Evolutionary conservation across 2,113 vertebrate species (phyloP), one percentile per base, ranked within the genome.

Genomic region (Nibea coibor): DNA sequence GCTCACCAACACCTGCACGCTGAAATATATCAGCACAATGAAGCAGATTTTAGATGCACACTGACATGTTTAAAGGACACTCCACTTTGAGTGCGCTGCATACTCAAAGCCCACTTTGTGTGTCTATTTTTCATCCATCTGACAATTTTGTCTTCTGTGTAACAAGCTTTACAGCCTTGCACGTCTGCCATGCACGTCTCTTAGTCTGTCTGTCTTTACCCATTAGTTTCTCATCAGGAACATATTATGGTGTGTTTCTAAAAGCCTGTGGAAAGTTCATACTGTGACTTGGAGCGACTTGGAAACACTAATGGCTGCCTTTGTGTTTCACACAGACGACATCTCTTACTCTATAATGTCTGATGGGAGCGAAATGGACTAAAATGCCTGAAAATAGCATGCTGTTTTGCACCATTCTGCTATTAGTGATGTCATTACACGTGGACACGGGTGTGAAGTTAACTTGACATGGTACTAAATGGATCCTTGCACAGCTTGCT

Each of bases 341-440:
- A 57, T 71, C 68, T 71, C 54, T 35, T 42, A 10, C 31, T 67
- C 47, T 48, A 62, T 73, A 31, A n/a, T 50, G 22, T 72, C 43
- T 72, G 28, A 66, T 61, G 22, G 57, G 28, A 24, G 62, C 31
- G 54, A 82, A 88, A 82, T 56, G 63, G 84, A 48, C 47, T 11
- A 12, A 83, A 67, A 68, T 58, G 62, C 10, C 54, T 58, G 72
- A 58, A 87, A 90, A 87, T 82, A 78, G 63, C 67, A 22, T 15
- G 39, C n/a, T 64, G 19, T 65, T 8, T 43, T 62, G 35, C 14
- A 39, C 45, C 56, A 43, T 58, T 83, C 54, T 78, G 81, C 64
- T 4, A 59, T 78, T 75, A 78, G 58, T 48, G 47, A 42, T 62
- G 66, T 72, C 68, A 67, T 85, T 65, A 75, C 8, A 17, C 22